Evolutionary conservation across 2,888 invertebrate genomes (phyloP), one percentile per base, ranked within the genome.

Genomic region (Amblyjoppa fuscipennis): DNA sequence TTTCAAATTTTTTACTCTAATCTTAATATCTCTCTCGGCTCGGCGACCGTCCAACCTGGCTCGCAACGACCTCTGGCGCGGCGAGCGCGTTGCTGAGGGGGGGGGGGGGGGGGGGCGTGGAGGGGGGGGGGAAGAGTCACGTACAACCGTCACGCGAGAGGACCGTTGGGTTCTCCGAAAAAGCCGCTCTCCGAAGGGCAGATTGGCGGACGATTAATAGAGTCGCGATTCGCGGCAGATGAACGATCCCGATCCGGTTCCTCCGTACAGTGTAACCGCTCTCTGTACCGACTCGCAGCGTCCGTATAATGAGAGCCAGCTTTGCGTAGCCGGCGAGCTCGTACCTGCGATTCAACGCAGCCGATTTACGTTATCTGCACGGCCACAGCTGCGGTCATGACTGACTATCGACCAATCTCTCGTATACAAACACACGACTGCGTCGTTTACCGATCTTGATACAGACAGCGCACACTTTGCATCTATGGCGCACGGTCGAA

Each of bases 181-280:
- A 82, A 82, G 66, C 56, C 74, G 61, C 56, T 70, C 61, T 25
- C 28, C 79, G 85, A 78, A 78, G 71, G 56, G 85, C 53, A 85
- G 85, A 85, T 83, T 70, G 59, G 69, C 71, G 51, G 71, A 71
- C 85, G 85, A 85, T 82, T 82, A 82, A 79, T 75, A 69, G 68
- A 38, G 74, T 49, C 70, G 81, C 75, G 82, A 85, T 85, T 69
- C 85, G 81, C 77, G 71, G 51, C 64, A 38, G 78, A 75, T 75
- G 64, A 82, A 70, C 53, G 75, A 71, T 79, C 53, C 69, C 51
- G 66, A 45, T 69, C 74, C 51, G 61, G 51, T 83, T 74, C 31
- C 71, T 70, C 73, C 41, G 38, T 41, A 41, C 13, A 70, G 41
- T 31, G 59, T 70, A 53, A 53, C 34, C 49, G 49, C 51, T 31